Evolutionary conservation across 1,140 invertebrate species (phyloP).

Genomic region (Fopius arisanus): DNA sequence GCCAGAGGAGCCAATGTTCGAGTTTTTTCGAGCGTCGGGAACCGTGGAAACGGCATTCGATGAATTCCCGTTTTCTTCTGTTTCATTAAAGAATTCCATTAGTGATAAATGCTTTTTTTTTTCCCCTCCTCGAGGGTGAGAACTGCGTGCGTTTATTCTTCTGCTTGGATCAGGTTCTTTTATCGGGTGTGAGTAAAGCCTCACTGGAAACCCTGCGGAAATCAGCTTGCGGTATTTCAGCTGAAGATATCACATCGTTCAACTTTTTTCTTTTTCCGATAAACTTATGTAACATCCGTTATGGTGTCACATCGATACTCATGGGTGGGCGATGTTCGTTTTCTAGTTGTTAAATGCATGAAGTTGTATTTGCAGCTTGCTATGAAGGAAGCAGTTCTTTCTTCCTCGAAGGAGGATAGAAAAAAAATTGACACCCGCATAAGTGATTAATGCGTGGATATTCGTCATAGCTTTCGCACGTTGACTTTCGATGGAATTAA

Average conservation of each 20-base stretch:
- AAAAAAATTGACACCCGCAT: not conserved
- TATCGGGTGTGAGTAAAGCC: slow-evolving; percentile 21
- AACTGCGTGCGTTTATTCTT: slow-evolving; percentile 17
- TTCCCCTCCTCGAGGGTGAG: not conserved
- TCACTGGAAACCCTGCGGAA: not conserved
- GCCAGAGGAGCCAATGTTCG: slow-evolving; percentile 38
- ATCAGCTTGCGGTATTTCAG: not conserved
- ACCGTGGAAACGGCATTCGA: slow-evolving; percentile 29
- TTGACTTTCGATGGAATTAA: not conserved
- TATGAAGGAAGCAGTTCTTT: not conserved
- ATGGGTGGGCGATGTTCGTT: not conserved
- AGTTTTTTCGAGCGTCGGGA: slow-evolving; percentile 36
- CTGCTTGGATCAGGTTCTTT: not conserved
- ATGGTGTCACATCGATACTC: not conserved
- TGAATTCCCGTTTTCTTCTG: slow-evolving; percentile 3
- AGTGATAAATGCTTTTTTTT: not conserved
- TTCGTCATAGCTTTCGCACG: not conserved
- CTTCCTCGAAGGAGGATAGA: not conserved
- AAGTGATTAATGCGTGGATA: not conserved
- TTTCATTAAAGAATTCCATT: not conserved
- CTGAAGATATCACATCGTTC: not conserved
- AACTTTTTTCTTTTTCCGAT: slow-evolving; percentile 1
- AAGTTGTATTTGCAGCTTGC: not conserved
- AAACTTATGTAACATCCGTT: slow-evolving; percentile 14
- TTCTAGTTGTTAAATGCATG: not conserved